Evolutionary conservation across 2,888 invertebrate genomes (phyloP).

Genomic region (Mesodorylaimus sp.): DNA sequence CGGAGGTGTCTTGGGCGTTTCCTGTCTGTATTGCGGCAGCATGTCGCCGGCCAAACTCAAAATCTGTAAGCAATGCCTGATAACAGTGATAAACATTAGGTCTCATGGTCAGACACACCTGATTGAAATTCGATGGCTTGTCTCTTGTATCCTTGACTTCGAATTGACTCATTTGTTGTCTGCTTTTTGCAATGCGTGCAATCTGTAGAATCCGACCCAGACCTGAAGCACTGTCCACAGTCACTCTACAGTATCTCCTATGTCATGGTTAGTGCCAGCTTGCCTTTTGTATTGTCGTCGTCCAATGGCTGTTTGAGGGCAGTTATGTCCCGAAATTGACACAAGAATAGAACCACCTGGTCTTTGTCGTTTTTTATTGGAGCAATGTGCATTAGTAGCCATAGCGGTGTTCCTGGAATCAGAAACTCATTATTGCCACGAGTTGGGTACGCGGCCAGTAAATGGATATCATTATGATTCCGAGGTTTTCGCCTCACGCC

Average conservation of each 20-base stretch:
- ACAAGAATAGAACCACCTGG: constrained; percentile 88
- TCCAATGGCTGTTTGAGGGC: constrained; percentile 98
- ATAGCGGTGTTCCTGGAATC: constrained; percentile 75
- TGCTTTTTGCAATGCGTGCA: constrained; percentile 27
- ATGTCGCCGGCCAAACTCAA: constrained; percentile 96
- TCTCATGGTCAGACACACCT: constrained; percentile 17
- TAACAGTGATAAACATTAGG: constrained; percentile 7
- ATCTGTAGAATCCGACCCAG: constrained; percentile 27
- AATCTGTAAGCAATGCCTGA: constrained; percentile 43
- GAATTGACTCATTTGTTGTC: constrained; percentile 30
- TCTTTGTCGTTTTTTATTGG: constrained; percentile 99
- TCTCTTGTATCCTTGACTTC: constrained; percentile 21
- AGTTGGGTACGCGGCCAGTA: too few species aligned
- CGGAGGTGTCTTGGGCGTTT: constrained; percentile 97
- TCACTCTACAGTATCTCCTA: neutral
- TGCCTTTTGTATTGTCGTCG: constrained; percentile 57
- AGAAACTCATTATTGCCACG: neutral
- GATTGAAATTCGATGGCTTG: constrained; percentile 24
- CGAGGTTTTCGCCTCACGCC: constrained; percentile 3
- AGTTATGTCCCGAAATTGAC: constrained; percentile 98
- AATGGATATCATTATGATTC: constrained; percentile 4
- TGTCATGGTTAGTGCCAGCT: neutral
- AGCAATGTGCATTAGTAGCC: constrained; percentile 94
- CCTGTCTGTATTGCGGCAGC: constrained; percentile 93
- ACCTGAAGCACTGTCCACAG: constrained; percentile 4